A percentile compares a stretch with the other conserved stretches of the same genome.
Evolutionary conservation across 2,113 vertebrate genomes (phyloP).

Genomic region (Thymallus thymallus): DNA sequence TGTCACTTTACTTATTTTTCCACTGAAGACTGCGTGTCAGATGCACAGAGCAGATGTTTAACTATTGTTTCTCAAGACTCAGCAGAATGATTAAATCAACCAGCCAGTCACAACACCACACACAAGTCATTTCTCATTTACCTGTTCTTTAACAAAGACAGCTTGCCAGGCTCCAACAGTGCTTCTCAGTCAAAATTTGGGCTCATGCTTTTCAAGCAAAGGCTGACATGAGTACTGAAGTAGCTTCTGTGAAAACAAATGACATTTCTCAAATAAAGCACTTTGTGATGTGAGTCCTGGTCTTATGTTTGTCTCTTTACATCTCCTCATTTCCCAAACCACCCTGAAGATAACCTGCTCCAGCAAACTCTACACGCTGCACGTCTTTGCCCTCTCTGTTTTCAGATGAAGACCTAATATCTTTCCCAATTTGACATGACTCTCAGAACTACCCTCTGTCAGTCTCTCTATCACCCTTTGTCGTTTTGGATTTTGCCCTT

Average conservation of each 20-base stretch:
- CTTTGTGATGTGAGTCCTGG: too few relatives aligned
- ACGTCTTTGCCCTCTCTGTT: not conserved
- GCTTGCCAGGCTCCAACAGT: conserved; percentile 40
- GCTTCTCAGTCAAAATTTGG: conserved; percentile 31
- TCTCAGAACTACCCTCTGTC: not conserved
- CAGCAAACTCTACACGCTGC: not conserved
- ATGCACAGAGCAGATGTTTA: conserved; percentile 63
- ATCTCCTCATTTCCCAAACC: not conserved
- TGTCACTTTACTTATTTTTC: conserved; percentile 42
- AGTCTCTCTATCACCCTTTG: not conserved
- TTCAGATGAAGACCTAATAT: not conserved
- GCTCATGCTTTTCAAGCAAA: conserved; percentile 15
- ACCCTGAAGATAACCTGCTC: not conserved
- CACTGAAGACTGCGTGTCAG: conserved; percentile 42
- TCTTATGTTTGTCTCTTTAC: not conserved
- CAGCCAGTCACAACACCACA: conserved; percentile 46
- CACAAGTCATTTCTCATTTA: conserved; percentile 53
- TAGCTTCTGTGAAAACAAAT: not conserved
- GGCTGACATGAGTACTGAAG: not conserved
- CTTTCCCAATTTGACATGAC: not conserved
- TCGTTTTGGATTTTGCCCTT: not conserved
- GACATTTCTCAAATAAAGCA: too few relatives aligned
- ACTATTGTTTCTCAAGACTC: conserved; percentile 50
- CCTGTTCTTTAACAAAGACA: conserved; percentile 23
- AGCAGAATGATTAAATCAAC: conserved; percentile 52